These are phyloP conservation scores for Heteromurus nitidus DNA, from an alignment of 2,888 invertebrate species.

Conservation along the genomic window DNA sequence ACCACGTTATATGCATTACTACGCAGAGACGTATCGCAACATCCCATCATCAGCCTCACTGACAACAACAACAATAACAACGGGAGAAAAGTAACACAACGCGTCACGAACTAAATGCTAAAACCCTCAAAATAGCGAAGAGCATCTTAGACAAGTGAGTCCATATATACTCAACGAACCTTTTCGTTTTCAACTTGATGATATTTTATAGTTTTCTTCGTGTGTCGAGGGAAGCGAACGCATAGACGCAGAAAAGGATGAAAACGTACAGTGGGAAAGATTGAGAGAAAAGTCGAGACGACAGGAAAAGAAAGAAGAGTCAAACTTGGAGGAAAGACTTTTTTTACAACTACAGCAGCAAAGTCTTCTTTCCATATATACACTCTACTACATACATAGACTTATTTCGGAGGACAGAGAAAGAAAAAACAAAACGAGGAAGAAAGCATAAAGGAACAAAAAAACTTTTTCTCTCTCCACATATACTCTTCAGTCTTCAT, in stretches of 20 bases:
- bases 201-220: neutral
- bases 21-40: neutral
- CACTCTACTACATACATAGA: neutral
- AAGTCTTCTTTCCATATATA: too few species aligned
- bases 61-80: slow-evolving; percentile 13
- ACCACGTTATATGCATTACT: too few species aligned
- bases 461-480: slow-evolving; percentile 42
- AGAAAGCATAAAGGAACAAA: slow-evolving; percentile 21
- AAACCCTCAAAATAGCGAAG: slow-evolving; percentile 23
- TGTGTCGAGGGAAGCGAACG: slow-evolving; percentile 7
- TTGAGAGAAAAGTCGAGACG: slow-evolving; percentile 13
- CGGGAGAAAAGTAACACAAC: neutral
- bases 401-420: neutral
- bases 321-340: slow-evolving; percentile 15
- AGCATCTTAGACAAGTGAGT: neutral
- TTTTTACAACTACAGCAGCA: neutral
- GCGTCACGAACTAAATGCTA: slow-evolving; percentile 23
- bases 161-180: too few species aligned
- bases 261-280: slow-evolving; percentile 1
- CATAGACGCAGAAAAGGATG: slow-evolving; percentile 32
- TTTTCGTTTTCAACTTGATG: slow-evolving; percentile 11
- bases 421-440: slow-evolving; percentile 32
- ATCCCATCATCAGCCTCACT: neutral
- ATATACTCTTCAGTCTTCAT: slow-evolving; percentile 62
- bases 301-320: slow-evolving; percentile 22